Evolutionary conservation across 2,113 vertebrate genomes (phyloP).

Genomic region (Nothobranchius furzeri): DNA sequence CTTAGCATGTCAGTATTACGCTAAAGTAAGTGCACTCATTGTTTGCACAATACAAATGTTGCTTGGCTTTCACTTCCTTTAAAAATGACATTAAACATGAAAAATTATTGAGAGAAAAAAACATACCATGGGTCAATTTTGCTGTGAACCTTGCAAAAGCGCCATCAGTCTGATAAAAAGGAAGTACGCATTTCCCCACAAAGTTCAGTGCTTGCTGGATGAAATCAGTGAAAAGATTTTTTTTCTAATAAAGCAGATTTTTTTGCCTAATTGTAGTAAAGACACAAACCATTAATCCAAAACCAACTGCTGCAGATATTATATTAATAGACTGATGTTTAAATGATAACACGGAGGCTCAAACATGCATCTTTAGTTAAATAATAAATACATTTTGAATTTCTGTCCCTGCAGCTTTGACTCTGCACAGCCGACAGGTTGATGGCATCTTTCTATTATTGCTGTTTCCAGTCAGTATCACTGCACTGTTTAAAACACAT

Average conservation of each 20-base stretch:
- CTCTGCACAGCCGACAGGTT: constrained; percentile 24
- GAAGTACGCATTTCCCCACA: background rate
- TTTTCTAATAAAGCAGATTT: background rate
- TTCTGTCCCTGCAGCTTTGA: background rate
- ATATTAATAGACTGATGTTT: no score
- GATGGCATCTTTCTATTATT: background rate
- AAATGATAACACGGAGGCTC: no score
- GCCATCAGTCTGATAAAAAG: background rate
- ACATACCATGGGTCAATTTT: background rate
- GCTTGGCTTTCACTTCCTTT: constrained; percentile 33
- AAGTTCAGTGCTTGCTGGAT: background rate
- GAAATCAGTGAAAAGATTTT: background rate
- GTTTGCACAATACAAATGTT: background rate
- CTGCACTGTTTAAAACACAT: background rate
- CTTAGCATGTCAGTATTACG: no score
- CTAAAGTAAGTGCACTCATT: background rate
- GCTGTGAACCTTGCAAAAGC: background rate
- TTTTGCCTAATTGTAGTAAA: background rate
- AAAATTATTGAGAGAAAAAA: background rate
- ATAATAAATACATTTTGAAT: no score
- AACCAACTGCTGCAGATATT: background rate
- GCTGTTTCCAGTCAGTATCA: constrained; percentile 3
- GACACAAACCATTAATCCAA: background rate
- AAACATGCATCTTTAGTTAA: no score
- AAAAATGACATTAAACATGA: background rate